Evolutionary conservation across 1,140 invertebrate species (phyloP).

Genomic region (Pinna nobilis): DNA sequence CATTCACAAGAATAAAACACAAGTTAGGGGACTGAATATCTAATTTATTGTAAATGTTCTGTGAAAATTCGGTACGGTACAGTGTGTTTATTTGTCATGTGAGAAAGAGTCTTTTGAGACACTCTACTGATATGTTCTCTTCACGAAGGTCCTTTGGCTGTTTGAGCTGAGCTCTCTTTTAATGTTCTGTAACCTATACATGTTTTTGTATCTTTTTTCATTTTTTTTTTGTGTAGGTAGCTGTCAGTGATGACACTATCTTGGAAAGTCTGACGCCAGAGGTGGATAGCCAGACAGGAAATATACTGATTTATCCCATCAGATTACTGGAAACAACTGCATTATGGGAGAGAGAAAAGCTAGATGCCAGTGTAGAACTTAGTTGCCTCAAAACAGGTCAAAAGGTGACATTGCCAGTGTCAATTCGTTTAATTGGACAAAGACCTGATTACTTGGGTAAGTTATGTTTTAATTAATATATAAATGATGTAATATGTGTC

Average conservation of each 20-base stretch:
- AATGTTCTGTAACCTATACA: no score
- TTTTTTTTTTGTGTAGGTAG: conserved; percentile 47
- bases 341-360: conserved; percentile 61
- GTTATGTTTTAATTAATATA: conserved; percentile 14
- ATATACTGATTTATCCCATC: conserved; percentile 60
- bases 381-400: conserved; percentile 62
- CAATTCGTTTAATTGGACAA: conserved; percentile 65
- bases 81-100: no score
- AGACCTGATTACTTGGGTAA: conserved; percentile 59
- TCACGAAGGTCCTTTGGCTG: no score
- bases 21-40: no score
- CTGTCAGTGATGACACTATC: conserved; percentile 64
- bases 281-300: conserved; percentile 50
- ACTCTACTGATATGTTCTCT: no score
- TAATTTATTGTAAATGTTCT: no score
- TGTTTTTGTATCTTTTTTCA: no score
- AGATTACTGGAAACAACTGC: conserved; percentile 57
- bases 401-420: conserved; percentile 62
- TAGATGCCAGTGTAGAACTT: conserved; percentile 64
- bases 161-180: no score
- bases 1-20: no score
- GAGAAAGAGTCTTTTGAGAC: no score
- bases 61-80: no score
- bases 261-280: conserved; percentile 61
- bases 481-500: background rate